Conservation (phyloP, 2,888 invertebrate species). For the Ectemnius cavifrons region DNA sequence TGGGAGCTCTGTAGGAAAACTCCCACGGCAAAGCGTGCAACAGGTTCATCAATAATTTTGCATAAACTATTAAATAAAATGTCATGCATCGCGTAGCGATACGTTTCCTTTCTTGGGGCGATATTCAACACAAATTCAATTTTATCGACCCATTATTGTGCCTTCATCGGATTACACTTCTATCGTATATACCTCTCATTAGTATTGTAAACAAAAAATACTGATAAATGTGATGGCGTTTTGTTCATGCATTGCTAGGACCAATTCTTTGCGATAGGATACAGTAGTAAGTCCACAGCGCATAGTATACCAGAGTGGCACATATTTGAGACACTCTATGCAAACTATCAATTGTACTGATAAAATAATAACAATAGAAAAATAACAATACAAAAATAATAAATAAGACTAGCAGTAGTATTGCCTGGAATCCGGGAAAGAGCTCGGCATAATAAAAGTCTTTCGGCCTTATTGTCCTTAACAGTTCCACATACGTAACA, state of each 20-base stretch:
- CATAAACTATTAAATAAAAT: too few relatives aligned
- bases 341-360: neutral
- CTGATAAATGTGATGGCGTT: neutral
- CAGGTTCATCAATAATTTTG: too few relatives aligned
- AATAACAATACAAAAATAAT: neutral
- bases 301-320: neutral
- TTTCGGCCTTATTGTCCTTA: slow-evolving; percentile 52
- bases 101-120: too few relatives aligned
- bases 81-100: too few relatives aligned
- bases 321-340: slow-evolving; percentile 41
- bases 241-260: neutral
- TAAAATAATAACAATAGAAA: neutral
- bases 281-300: neutral
- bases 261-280: slow-evolving; percentile 3
- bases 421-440: neutral
- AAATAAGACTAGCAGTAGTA: neutral
- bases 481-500: slow-evolving; percentile 39
- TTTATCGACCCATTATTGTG: too few relatives aligned
- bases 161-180: too few relatives aligned
- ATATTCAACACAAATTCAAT: too few relatives aligned
- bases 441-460: slow-evolving; percentile 12
- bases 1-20: too few relatives aligned
- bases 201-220: slow-evolving; percentile 5
- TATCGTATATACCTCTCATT: slow-evolving; percentile 5
- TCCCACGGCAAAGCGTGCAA: too few relatives aligned